These are phyloP conservation scores for Idaea biselata DNA, from an alignment of 2,888 invertebrate species.

Conservation along the genomic window DNA sequence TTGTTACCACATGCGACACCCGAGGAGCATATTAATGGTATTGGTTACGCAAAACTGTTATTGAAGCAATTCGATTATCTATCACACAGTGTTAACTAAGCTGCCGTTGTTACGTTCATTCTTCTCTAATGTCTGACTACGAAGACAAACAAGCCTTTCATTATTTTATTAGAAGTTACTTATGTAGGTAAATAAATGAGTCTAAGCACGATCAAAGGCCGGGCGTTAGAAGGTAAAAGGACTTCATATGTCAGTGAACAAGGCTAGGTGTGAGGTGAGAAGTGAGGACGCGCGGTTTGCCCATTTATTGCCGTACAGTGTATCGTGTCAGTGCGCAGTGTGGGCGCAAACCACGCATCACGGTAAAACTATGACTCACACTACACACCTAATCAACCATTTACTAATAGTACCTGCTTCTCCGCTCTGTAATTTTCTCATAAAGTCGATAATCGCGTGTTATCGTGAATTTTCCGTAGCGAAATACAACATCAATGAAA, in stretches of 20 bases:
- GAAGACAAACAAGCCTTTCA: neutral
- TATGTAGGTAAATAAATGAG: slow-evolving; percentile 17
- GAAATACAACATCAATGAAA: slow-evolving; percentile 15
- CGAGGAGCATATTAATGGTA: slow-evolving; percentile 49
- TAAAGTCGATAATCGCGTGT: slow-evolving; percentile 12
- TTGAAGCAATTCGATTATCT: slow-evolving; percentile 40
- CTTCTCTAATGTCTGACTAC: too few species aligned
- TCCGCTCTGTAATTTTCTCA: slow-evolving; percentile 14
- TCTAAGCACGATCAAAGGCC: slow-evolving; percentile 38
- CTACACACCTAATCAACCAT: slow-evolving; percentile 28
- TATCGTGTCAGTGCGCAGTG: slow-evolving; percentile 11
- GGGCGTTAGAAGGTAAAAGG: slow-evolving; percentile 46
- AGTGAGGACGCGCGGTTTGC: slow-evolving; percentile 37
- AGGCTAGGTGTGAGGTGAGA: slow-evolving; percentile 35
- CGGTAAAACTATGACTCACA: slow-evolving; percentile 26
- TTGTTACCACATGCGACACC: slow-evolving; percentile 44
- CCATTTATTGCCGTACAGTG: slow-evolving; percentile 13
- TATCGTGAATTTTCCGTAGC: slow-evolving; percentile 13
- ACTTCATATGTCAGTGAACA: slow-evolving; percentile 38
- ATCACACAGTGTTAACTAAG: neutral
- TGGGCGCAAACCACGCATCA: slow-evolving; percentile 30
- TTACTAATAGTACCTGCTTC: slow-evolving; percentile 26
- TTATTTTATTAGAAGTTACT: neutral
- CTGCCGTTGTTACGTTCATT: neutral
- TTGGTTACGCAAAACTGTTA: slow-evolving; percentile 44